Percentiles rank a stretch among this genome's conserved stretches.
Evolutionary conservation across 37 sponge, comb jelly and placozoan species (phyloP).

Genomic region (Geodia barretti): DNA sequence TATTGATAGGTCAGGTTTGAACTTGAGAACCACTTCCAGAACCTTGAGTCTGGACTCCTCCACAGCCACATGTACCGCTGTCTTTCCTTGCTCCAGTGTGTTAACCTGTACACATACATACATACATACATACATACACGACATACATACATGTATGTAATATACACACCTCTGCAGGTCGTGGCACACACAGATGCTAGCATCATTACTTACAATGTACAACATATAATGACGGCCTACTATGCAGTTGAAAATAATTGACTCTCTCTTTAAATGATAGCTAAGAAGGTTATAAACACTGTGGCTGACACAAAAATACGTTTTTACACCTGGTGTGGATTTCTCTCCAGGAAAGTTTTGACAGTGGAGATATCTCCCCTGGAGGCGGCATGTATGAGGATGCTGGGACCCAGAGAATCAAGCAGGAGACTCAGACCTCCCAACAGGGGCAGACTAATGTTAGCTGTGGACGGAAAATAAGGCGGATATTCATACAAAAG

Average conservation of each 20-base stretch:
- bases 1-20: constrained; percentile 50
- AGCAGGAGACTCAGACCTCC: background rate
- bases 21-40: constrained; percentile 43
- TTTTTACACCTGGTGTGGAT: constrained; percentile 14
- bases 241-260: too few species aligned
- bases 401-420: background rate
- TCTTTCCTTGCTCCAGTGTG: constrained; percentile 34
- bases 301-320: background rate
- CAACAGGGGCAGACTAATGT: background rate
- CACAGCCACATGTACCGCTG: constrained; percentile 61
- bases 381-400: constrained; percentile 15
- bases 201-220: background rate
- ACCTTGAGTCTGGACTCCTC: constrained; percentile 23
- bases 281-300: too few species aligned
- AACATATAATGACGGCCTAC: too few species aligned
- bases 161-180: too few species aligned
- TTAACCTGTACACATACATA: constrained; percentile 50
- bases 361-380: constrained; percentile 10
- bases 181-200: background rate
- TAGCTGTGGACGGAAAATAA: background rate
- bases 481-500: background rate
- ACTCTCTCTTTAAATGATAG: too few species aligned
- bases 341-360: background rate
- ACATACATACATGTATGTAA: background rate
- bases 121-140: background rate